phyloP scores from a whole-genome alignment of 2,888 invertebrate genomes.

The Poecilobothrus nobilitatus region DNA sequence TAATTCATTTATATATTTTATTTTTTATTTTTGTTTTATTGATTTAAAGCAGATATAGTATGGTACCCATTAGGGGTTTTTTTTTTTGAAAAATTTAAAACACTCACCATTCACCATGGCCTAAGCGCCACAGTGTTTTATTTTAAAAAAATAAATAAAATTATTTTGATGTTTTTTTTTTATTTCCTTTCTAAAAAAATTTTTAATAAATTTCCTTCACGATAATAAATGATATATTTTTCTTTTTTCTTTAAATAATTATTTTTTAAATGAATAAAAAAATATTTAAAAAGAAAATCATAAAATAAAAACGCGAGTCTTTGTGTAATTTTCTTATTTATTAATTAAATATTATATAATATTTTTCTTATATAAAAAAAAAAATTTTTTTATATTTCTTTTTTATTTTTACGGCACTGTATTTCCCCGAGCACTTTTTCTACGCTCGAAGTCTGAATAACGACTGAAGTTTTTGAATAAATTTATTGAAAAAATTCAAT shows the following conservation, averaged over 20 bases:
- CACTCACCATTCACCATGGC: constrained; percentile 42
- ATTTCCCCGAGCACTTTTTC: constrained; percentile 31
- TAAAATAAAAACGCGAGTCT: not conserved
- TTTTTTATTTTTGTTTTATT: no score
- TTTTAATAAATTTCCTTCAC: not conserved
- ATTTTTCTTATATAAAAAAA: not conserved
- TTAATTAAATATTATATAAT: not conserved
- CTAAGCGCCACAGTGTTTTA: constrained; percentile 36
- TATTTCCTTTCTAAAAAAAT: not conserved
- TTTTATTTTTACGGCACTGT: constrained; percentile 27
- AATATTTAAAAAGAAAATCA: not conserved
- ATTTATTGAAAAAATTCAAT: not conserved
- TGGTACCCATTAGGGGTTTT: no score
- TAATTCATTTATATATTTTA: no score
- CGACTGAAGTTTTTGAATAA: constrained; percentile 35
- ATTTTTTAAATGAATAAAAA: not conserved
- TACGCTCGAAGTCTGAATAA: constrained; percentile 43
- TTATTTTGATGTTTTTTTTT: not conserved
- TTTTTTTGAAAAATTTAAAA: constrained; percentile 22
- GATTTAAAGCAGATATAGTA: no score
- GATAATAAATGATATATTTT: not conserved
- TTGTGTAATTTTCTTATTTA: not conserved
- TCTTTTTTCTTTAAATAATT: not conserved
- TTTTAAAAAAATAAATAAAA: not conserved
- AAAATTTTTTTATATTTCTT: constrained; percentile 2